phyloP scores from a whole-genome alignment of 2,888 invertebrate genomes.

The Torymus auratus region DNA sequence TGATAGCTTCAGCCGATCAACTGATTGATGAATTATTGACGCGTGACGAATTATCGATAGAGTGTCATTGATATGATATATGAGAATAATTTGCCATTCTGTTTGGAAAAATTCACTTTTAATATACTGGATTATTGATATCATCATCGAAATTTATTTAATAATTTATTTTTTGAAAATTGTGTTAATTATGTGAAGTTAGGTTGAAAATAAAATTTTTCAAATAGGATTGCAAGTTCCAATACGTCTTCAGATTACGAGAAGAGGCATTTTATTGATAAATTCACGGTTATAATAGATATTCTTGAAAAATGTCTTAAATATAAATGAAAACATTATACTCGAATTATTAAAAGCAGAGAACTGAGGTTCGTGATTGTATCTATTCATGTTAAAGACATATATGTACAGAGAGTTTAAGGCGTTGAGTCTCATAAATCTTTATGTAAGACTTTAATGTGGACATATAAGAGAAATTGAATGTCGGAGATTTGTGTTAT shows the following conservation, averaged over 20 bases:
- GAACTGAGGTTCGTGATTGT: conserved; percentile 52
- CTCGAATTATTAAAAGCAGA: conserved; percentile 16
- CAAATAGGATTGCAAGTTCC: conserved; percentile 1
- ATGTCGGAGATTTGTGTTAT: conserved; percentile 5
- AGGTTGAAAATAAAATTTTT: background rate
- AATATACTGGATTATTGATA: background rate
- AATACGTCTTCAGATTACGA: conserved; percentile 2
- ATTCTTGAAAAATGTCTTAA: background rate
- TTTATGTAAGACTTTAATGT: conserved; percentile 27
- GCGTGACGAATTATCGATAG: conserved; percentile 7
- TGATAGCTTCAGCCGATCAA: background rate
- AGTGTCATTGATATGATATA: conserved; percentile 25
- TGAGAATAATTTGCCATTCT: conserved; percentile 6
- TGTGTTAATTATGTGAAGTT: background rate
- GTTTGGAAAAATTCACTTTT: conserved; percentile 7
- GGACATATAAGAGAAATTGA: conserved; percentile 34
- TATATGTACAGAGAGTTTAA: conserved; percentile 25
- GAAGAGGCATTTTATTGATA: conserved; percentile 26
- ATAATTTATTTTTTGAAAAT: background rate
- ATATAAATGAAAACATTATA: background rate
- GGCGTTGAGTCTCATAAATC: conserved; percentile 33
- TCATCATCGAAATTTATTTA: background rate
- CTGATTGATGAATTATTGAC: background rate
- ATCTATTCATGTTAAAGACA: conserved; percentile 34
- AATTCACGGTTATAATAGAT: background rate